Base-by-base conservation (phyloP, 2,113 vertebrate genomes). In the Crotalus horridus region DNA sequence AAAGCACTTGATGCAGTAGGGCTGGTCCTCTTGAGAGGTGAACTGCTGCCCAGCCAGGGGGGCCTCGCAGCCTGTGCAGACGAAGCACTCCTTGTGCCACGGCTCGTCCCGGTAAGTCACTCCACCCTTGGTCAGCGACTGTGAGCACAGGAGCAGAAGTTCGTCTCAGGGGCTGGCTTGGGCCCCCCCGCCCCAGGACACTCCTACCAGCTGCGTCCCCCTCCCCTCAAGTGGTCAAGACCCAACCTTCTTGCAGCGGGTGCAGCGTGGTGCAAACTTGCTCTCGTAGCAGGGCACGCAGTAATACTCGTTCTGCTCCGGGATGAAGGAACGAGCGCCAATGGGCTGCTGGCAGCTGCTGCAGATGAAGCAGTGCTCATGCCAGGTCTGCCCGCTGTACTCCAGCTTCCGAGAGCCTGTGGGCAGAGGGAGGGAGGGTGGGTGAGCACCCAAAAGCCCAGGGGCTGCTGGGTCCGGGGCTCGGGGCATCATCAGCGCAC, bases 21-120 rank as follows among this genome's bases (percentile, higher is more conserved):
- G 99, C 95, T 97, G 99, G 5, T 99, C 99, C 0, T 99, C 99
- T 93, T 98, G 97, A 93, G 99, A 99, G 95, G 99, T 99, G 98
- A 99, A 99, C 97, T 99, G 99, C 96, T 99, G 99, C 86, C 99
- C 99, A 8, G 99, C 99, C 97, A 99, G 97, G 97, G 99, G 99
- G 0, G 97, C 98, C 97, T 99, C 98, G 97, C 99, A 99, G 96
- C 98, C 98, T 0, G 98, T 98, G 97, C 99, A 99, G 95, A 99
- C 98, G 88, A 99, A 99, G 96, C 99, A 99, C 97, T 99, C 99
- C 97, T 99, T 99, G 96, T 99, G 99, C 99, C 99, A 99, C 0
- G 99, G 99, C 97, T 99, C 99, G 0, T 99, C 99, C 48, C 99
- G 98, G 96, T 99, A 99, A 69, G 99, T 99, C 97, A 99, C 99